Evolutionary conservation across 2,888 invertebrate species (phyloP), one percentile per base, ranked within the genome.

Genomic region (Gymnocheta viridis): DNA sequence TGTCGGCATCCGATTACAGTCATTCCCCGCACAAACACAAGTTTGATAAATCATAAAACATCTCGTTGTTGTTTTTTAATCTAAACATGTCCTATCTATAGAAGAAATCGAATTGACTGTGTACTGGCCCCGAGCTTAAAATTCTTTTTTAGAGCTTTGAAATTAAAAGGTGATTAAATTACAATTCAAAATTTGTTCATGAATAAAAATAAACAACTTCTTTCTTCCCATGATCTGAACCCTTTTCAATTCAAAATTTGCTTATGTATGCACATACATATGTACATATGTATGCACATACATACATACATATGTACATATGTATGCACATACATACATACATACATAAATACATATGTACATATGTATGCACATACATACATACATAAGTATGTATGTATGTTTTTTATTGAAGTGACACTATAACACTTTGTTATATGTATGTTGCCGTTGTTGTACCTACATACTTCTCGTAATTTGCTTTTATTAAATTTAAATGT

Each of bases 361-460:
- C n/a, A n/a, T n/a, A n/a, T n/a, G n/a, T n/a, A n/a, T n/a, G n/a
- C n/a, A n/a, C n/a, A n/a, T n/a, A n/a, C n/a, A n/a, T n/a, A n/a
- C n/a, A n/a, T n/a, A n/a, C n/a, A n/a, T n/a, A n/a, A n/a, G n/a
- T n/a, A n/a, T n/a, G n/a, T n/a, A n/a, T n/a, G n/a, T n/a, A n/a
- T 51, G 29, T 19, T 7, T 5, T 1, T 7, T n/a, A 49, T 32
- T 76, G 70, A 74, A 76, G 38, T 82, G 81, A 76, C 81, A 74
- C 38, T 76, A 67, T 73, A 78, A 82, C 82, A 78, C 78, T 82
- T 78, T 62, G 24, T 78, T 70, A 47, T 73, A 47, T 22, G 49
- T 22, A 19, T 60, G 47, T 38, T 49, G 22, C 22, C 32, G 10
- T 38, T 38, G 24, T 24, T 51, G n/a, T 24, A 24, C 4, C 5